Evolutionary conservation across 2,113 vertebrate genomes (phyloP).

Genomic region (Gobius niger): DNA sequence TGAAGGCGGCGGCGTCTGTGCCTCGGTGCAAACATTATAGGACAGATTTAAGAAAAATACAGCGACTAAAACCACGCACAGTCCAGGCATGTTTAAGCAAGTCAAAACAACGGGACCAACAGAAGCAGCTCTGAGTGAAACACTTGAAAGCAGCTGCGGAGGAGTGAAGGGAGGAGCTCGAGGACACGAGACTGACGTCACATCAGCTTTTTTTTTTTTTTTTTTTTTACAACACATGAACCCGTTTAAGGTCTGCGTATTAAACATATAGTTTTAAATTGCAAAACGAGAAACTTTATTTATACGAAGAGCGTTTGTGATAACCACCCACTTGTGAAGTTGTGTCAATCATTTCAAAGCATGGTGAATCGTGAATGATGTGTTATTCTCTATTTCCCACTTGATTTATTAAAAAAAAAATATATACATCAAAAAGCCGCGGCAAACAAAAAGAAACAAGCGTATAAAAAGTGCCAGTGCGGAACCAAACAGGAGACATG

Average conservation of each 20-base stretch:
- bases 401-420: background rate
- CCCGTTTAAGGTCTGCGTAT: too few relatives aligned
- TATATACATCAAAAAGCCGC: background rate
- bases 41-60: conserved; percentile 4
- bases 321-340: too few relatives aligned
- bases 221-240: background rate
- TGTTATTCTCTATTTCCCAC: too few relatives aligned
- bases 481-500: background rate
- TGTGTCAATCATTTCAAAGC: too few relatives aligned
- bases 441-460: background rate
- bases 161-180: conserved; percentile 25
- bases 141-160: background rate
- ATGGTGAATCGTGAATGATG: too few relatives aligned
- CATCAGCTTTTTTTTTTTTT: background rate
- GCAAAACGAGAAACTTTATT: too few relatives aligned
- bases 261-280: too few relatives aligned
- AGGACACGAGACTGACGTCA: conserved; percentile 49
- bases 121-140: conserved; percentile 1
- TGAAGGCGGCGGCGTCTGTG: conserved; percentile 45
- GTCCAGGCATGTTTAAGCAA: conserved; percentile 45
- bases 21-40: background rate
- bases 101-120: background rate
- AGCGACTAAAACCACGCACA: background rate
- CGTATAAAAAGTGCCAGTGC: background rate
- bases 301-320: too few relatives aligned